Evolutionary conservation across 2,888 invertebrate species (phyloP), one percentile per base, ranked within the genome.

Genomic region (Scaptomyza polygonia): DNA sequence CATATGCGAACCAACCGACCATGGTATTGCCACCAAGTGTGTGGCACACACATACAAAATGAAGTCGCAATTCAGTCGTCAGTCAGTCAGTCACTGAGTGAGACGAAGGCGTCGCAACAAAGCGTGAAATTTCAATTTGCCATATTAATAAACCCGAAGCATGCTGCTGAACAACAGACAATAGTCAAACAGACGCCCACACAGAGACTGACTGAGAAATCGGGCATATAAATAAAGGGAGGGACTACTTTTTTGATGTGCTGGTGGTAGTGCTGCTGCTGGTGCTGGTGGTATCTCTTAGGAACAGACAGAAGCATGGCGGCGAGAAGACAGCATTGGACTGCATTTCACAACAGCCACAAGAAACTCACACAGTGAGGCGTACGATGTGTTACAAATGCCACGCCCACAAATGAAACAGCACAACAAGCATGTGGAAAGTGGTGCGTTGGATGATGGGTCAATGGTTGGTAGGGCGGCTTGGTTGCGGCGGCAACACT

Each of bases 71-170:
- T 39, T 39, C 16, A 39, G 5, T 16, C 1, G 39, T 16, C 36
- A 45, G 42, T 25, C 45, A 47, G 32, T 27, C 9, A 0, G 39
- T 16, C 36, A 45, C 32, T 25, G 40, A 47, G 32, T 27, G 40
- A 49, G 53, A 43, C 39, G 16, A 51, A 55, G 21, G 45, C 47
- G 32, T 56, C 40, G 59, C 59, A 82, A 77, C 67, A 67, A 62
- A 72, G 74, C 84, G 67, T 79, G 67, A 83, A 79, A 86, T 82
- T 87, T 82, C 86, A 87, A 82, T 87, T 87, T 87, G 69, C 77
- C 61, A 77, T 77, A 87, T 87, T 83, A 88, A 87, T 87, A 86
- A 74, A 80, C 59, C 49, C 66, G 49, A 67, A 53, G 67, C 54
- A 61, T 62, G 51, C 57, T 72, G 52, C 62, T 78, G 62, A 65